Base-by-base conservation (phyloP, 2,797 vertebrate genomes). In the Denticeps clupeoides region DNA sequence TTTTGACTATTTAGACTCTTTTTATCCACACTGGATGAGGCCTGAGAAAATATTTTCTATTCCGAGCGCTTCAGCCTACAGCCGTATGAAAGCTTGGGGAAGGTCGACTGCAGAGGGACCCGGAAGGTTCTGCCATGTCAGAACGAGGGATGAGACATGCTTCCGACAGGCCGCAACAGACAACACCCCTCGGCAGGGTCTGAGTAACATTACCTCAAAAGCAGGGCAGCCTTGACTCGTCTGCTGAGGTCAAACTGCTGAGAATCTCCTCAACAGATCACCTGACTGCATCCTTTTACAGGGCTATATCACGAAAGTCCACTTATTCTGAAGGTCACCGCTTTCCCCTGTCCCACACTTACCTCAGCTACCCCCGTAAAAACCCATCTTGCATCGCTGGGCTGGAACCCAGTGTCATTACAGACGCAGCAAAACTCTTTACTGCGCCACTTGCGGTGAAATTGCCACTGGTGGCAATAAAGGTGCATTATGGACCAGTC, bases 361-460 rank as follows among this genome's bases (percentile, higher is more conserved):
- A 10, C 45, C 26, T 26, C 27, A 46, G 26, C 43, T 54, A 16
- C 31, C 47, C 47, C 43, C 28, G 16, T 33, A 47, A 48, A 48
- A 31, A 47, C 55, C 44, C 47, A 45, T 40, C 29, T 33, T 38
- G 33, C 52, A 41, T 48, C 52, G 42, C 28, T 47, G 28, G 41
- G 32, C 52, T 35, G 47, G 47, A 25, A 33, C 37, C 28, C 13
- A 41, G 16, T 42, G 41, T 47, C 33, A 55, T 55, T 48, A 43
- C 37, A 27, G 24, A 32, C 41, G 27, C 37, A 23, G 28, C 49
- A n/a, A 32, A 41, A 15, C 21, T 47, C 45, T 31, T 33, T 46
- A 21, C 19, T 31, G 21, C 21, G 25, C 45, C 22, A 12, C 41
- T 55, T 32, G 23, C 24, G 48, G 23, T 31, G 28, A 28, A 35